Base-by-base conservation (phyloP, 2,113 vertebrate species). In the Sarotherodon lohbergeri region DNA sequence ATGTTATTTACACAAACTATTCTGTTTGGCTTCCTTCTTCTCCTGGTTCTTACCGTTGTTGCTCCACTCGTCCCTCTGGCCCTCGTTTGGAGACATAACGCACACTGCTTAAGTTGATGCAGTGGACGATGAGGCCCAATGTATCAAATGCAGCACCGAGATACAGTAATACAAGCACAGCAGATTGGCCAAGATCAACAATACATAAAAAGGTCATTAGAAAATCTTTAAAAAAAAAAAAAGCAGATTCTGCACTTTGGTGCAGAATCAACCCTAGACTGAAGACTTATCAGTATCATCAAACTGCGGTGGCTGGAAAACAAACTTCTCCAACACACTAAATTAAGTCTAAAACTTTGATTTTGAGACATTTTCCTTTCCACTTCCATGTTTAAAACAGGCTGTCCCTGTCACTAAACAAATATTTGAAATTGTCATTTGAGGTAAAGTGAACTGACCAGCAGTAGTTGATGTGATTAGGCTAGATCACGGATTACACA, bases 261-360 rank as follows among this genome's bases (percentile, higher is more conserved):
- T 29, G 56, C 56, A 59, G 14, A 29, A 16, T 59, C 14, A 59
- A 32, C 24, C 56, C 56, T 29, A 32, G 27, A 59, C 57, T 17
- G 57, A 61, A 61, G 27, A 32, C 14, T 61, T 32, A 16, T 29
- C 56, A 61, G 27, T 59, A 59, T 59, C 27, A 57, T 29, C 1
- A 66, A 11, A 63, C 59, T 63, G 32, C 4, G 0, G 59, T 0
- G 17, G 17, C 17, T 36, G 59, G 59, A 7, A 66, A 66, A 66
- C 17, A 11, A 36, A 19, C 0, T 66, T 36, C 32, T 63, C 32
- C 59, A 63, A 63, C 17, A 63, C 5, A 36, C 0, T 36, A 63
- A 36, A 36, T 36, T 19, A 66, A 36, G 59, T 4, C 32, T 66
- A n/a, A 36, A 66, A 66, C 34, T 63, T 2, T 2, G 16, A 63